A percentile compares a stretch with the other conserved stretches of the same genome.
Conservation (phyloP, 1,140 invertebrate species). For the Ridgeia piscesae region DNA sequence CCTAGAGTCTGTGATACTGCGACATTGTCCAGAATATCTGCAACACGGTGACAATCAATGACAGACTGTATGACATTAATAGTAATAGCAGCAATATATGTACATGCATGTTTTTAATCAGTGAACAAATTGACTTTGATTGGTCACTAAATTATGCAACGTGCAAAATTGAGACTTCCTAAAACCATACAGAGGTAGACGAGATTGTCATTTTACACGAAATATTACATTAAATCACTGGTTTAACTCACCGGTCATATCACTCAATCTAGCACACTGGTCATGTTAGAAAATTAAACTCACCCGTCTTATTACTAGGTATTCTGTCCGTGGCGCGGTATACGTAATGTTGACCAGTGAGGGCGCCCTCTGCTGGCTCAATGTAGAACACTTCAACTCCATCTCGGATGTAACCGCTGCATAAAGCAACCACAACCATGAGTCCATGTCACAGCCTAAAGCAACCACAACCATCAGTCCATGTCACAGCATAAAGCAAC, state of each 20-base stretch:
- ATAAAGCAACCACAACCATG: conserved; percentile 31
- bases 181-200: too few species aligned
- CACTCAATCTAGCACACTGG: conserved; percentile 41
- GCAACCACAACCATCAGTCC: too few species aligned
- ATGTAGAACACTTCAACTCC: conserved; percentile 77
- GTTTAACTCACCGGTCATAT: conserved; percentile 50
- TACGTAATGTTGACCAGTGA: conserved; percentile 36
- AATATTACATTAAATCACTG: conserved; percentile 32
- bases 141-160: too few species aligned
- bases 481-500: too few species aligned
- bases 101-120: too few species aligned
- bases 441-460: too few species aligned
- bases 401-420: conserved; percentile 78
- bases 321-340: conserved; percentile 43
- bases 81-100: too few species aligned
- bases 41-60: too few species aligned
- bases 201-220: conserved; percentile 41
- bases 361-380: conserved; percentile 56
- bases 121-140: too few species aligned
- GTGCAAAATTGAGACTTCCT: too few species aligned
- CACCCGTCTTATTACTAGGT: conserved; percentile 45
- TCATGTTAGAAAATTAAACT: conserved; percentile 44
- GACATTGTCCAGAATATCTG: conserved; percentile 45
- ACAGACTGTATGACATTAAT: too few species aligned
- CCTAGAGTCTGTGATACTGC: conserved; percentile 11